Base-by-base conservation (phyloP, 2,888 invertebrate genomes). In the Punctoribates punctum region DNA sequence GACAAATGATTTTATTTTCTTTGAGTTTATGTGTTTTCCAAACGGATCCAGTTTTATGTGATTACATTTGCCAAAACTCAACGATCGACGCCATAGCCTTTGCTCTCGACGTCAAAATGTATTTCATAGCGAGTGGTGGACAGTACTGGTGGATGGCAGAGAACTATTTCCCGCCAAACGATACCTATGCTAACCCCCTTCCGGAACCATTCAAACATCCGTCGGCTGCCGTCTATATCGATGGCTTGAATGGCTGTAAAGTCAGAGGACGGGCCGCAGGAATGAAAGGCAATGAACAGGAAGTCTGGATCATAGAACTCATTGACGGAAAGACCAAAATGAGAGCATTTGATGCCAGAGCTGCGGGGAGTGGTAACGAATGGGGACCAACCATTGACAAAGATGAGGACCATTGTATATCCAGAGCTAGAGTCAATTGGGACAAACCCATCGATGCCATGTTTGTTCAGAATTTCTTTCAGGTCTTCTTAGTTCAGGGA, bases 91-190 rank as follows among this genome's bases (percentile, higher is more conserved):
- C 62, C 15, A 62, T 62, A 3, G 27, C 62, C 1, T 62, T 34
- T 62, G 17, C 27, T 1, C 11, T n/a, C 34, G 62, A 62, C 34
- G 3, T 0, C 4, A n/a, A 62, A 3, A 62, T 34, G 34, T 62
- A 34, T 13, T 62, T 62, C 34, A n/a, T 62, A 15, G 27, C 62
- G 17, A 62, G 62, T 17, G 62, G 62, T n/a, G 62, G 62, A 11
- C 13, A 62, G 29, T 62, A 62, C 27, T 62, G 62, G 62, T 29
- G 27, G 17, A 11, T 62, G 3, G 34, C 29, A 34, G 15, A 15
- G 27, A 29, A 1, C 0, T 29, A 17, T 15, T 34, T 62, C 6
- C 62, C 62, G 9, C 62, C 62, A 3, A 9, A n/a, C n/a, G n/a
- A n/a, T n/a, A n/a, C 54, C 5, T 11, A 9, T 20, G 34, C 34